Base-by-base conservation (phyloP, 2,113 vertebrate genomes). In the Rostratula benghalensis region DNA sequence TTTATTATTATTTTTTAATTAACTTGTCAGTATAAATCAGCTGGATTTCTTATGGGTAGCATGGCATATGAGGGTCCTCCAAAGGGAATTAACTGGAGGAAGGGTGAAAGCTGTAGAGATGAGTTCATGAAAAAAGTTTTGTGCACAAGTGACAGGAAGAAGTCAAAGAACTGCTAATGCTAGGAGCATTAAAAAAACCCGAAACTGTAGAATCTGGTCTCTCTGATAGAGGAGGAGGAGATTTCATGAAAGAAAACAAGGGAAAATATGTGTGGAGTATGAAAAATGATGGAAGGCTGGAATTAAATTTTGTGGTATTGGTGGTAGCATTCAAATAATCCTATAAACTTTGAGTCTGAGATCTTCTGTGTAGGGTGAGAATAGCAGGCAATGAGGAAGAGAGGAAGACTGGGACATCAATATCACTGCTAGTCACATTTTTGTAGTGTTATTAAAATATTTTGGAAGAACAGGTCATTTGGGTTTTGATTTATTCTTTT, bases 21-120 rank as follows among this genome's bases (percentile, higher is more conserved):
- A 95, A 82, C 89, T 95, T 96, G 87, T 95, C 88, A 94, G 59
- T 78, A 83, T 94, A 96, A 94, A 92, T 96, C 92, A 95, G 16
- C 33, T 86, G 85, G n/a, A 83, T 96, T 91, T 96, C 90, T 68
- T 76, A 48, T 90, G 63, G 79, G 85, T 79, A 74, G 56, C 59
- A 28, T 95, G 73, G 82, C 79, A 93, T 68, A 90, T 88, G 71
- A 70, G 82, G 33, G 35, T 67, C 88, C 89, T 96, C 93, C 83
- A 87, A 83, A 88, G 79, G 78, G 92, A 91, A 80, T 94, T 94
- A 93, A 80, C 63, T 80, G 41, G 35, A 70, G 82, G 43, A 86
- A 79, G 27, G 64, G 54, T 93, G 90, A 79, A 93, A 92, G 71
- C 79, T 88, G 30, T 91, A 46, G 46, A 63, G 88, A 88, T 86